These are phyloP conservation scores for Phortica variegata DNA, from an alignment of 1,140 invertebrate genomes.

Conservation along the genomic window DNA sequence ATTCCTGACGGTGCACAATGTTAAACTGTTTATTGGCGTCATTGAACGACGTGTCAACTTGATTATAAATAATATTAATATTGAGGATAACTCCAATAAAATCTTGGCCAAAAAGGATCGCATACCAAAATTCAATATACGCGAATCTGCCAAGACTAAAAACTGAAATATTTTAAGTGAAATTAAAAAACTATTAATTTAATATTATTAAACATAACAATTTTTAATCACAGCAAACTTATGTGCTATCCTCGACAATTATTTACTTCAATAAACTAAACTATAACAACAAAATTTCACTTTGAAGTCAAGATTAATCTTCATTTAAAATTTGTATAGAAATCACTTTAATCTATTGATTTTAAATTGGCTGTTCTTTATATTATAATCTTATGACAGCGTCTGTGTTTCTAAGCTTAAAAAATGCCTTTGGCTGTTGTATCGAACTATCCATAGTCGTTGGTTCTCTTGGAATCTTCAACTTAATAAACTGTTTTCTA, in stretches of 20 bases:
- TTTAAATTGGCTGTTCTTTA: no score
- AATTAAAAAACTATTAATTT: not conserved
- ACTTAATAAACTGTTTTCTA: no score
- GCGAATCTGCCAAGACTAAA: constrained; percentile 47
- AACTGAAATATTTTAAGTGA: constrained; percentile 11
- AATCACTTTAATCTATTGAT: not conserved
- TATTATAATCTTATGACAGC: no score
- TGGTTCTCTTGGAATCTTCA: no score
- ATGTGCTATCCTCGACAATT: no score
- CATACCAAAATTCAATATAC: constrained; percentile 53
- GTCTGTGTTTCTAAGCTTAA: no score
- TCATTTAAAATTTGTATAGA: not conserved
- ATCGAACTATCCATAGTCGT: no score
- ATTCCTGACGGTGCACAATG: constrained; percentile 68
- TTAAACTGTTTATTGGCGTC: constrained; percentile 72
- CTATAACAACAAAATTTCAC: not conserved
- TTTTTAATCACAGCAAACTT: not conserved
- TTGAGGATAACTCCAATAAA: constrained; percentile 57
- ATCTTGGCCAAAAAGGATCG: constrained; percentile 51
- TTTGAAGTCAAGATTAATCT: not conserved
- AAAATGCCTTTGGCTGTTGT: no score
- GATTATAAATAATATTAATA: constrained; percentile 61
- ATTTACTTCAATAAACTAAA: not conserved
- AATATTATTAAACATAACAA: not conserved
- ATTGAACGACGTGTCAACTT: constrained; percentile 65